Conservation (phyloP, 1,140 invertebrate species). For the Acyrthosiphon pisum region DNA sequence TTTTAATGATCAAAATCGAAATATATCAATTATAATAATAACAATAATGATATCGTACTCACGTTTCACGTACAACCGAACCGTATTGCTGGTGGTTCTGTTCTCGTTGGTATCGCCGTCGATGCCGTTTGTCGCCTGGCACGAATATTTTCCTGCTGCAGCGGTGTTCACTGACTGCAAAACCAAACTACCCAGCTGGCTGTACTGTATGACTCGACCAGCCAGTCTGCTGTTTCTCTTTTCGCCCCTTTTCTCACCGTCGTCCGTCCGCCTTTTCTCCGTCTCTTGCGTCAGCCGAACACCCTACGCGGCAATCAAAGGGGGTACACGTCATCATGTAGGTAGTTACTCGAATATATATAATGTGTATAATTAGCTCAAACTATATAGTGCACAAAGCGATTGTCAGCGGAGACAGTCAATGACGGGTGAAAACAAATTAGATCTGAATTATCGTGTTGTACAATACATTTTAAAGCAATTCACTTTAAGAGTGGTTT, state of each 20-base stretch:
- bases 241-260: background rate
- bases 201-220: conserved; percentile 17
- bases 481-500: background rate
- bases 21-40: too few species aligned
- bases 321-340: background rate
- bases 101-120: background rate
- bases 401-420: background rate
- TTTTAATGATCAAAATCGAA: background rate
- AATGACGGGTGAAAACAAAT: background rate
- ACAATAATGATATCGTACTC: background rate
- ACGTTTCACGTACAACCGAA: conserved; percentile 30
- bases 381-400: background rate
- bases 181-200: conserved; percentile 69
- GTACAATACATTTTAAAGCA: background rate
- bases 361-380: background rate
- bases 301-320: background rate
- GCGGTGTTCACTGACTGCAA: conserved; percentile 80
- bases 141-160: conserved; percentile 82
- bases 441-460: background rate
- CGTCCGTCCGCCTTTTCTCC: conserved; percentile 21
- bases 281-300: conserved; percentile 15
- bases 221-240: conserved; percentile 8
- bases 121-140: conserved; percentile 67
- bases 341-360: background rate
- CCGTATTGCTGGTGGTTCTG: conserved; percentile 2